A percentile compares a stretch with the other conserved stretches of the same genome.
phyloP scores from a whole-genome alignment of 2,113 vertebrate genomes.

The Lagopus leucura region DNA sequence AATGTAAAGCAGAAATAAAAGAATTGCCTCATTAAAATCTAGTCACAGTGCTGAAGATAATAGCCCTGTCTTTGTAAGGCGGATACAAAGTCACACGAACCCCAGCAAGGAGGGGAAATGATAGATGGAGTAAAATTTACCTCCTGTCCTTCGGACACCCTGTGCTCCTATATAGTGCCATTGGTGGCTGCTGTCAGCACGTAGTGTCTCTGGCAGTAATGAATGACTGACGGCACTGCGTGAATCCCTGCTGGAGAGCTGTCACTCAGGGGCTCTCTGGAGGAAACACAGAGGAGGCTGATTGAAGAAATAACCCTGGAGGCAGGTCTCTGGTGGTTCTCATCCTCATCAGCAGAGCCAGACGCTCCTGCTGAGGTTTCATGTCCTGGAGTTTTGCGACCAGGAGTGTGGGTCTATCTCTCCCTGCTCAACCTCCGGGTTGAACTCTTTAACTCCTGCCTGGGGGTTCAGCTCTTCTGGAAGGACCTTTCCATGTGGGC shows the following conservation, averaged over 20 bases:
- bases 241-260: not conserved
- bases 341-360: not conserved
- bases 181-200: not conserved
- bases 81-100: not conserved
- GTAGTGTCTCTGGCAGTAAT: not conserved
- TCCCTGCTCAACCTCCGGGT: not conserved
- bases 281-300: not conserved
- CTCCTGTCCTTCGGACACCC: constrained; percentile 1
- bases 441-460: not conserved
- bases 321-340: not conserved
- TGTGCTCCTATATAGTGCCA: not conserved
- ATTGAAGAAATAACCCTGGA: not conserved
- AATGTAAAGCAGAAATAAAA: constrained; percentile 26
- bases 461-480: not conserved
- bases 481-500: fast-evolving
- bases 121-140: not conserved
- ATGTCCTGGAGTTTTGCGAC: not conserved
- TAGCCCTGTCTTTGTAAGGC: not conserved
- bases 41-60: constrained; percentile 22
- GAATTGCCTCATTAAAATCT: constrained; percentile 25
- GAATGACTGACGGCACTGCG: not conserved
- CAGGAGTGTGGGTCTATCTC: fast-evolving
- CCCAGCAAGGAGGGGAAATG: not conserved
- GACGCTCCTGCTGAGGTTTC: not conserved
- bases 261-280: not conserved